A percentile compares a stretch with the other conserved stretches of the same genome.
phyloP scores from a whole-genome alignment of 2,797 vertebrate species.

The Pyrocephalus nanus region DNA sequence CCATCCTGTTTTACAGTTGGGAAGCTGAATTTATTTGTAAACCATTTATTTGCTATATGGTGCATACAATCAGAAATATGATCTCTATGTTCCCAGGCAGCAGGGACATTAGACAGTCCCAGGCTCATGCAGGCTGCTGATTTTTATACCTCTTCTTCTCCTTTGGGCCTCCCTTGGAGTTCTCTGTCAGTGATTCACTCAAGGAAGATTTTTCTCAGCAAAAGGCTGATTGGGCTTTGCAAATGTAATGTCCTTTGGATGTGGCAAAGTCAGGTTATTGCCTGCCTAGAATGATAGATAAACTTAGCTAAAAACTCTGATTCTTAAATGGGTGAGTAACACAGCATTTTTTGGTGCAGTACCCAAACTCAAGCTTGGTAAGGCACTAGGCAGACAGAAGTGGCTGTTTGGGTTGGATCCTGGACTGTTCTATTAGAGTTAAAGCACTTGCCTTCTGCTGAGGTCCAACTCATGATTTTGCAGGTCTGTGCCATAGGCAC shows the following conservation, averaged over 20 bases:
- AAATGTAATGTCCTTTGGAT: neutral
- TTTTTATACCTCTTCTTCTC: neutral
- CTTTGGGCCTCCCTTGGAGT: neutral
- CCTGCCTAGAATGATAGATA: neutral
- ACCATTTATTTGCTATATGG: neutral
- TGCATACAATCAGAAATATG: neutral
- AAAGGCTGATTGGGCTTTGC: neutral
- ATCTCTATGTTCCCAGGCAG: neutral
- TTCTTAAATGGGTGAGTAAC: neutral
- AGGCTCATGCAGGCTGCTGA: neutral
- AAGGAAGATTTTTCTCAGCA: neutral
- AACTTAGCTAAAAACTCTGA: neutral
- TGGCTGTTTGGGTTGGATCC: neutral
- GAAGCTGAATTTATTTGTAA: neutral
- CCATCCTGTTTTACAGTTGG: neutral
- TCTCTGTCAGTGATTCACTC: neutral
- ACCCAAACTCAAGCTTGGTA: neutral
- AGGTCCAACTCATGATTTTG: neutral
- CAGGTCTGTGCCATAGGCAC: neutral
- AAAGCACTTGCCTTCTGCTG: neutral
- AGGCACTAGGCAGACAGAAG: neutral
- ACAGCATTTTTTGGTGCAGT: fast-evolving
- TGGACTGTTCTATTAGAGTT: neutral
- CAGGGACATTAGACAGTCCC: neutral
- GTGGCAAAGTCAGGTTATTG: neutral